Evolutionary conservation across 2,113 vertebrate species (phyloP), one percentile per base, ranked within the genome.

Genomic region (Rhinoptilus africanus): DNA sequence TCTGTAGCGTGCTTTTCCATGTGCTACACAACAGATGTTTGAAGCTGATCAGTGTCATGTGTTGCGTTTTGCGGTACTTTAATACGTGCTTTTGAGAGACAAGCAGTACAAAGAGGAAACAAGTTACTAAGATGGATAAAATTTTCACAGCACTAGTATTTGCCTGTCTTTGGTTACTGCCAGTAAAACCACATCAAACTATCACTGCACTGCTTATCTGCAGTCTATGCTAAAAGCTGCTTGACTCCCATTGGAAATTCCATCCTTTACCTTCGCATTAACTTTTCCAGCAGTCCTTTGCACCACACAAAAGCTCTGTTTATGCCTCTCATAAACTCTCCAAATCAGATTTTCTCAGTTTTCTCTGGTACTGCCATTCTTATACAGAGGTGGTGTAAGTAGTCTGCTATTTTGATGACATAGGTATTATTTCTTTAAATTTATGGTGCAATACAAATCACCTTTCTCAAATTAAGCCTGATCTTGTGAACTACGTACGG

Each of bases 1-100:
- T 94, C 96, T 89, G 88, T 68, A 81, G 87, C 34, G 8, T 95
- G 97, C 92, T 95, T 92, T 91, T 88, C 91, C 77, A n/a, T 93
- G 97, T 96, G 96, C 93, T 95, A 87, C 93, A 91, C 96, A 98
- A 81, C 97, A 98, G 97, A 97, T 98, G 97, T 96, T 97, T 86
- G 96, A 96, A 94, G 97, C 95, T 96, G 95, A 96, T 89, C 19
- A 19, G 85, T 96, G 91, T 94, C 89, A 91, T 79, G 93, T 94
- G 91, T 88, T 92, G 91, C 63, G 30, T 95, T 98, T 97, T 97
- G 96, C 0, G 53, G 94, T 95, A 69, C 88, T 97, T 94, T 82
- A 95, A 79, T 97, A 86, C 66, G 68, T 87, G 77, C 96, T 93
- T 93, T 56, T 92, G 81, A 85, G 87, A 92, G 88, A 95, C 62